Conservation (phyloP, 2,888 invertebrate genomes). For the Macropis europaea region DNA sequence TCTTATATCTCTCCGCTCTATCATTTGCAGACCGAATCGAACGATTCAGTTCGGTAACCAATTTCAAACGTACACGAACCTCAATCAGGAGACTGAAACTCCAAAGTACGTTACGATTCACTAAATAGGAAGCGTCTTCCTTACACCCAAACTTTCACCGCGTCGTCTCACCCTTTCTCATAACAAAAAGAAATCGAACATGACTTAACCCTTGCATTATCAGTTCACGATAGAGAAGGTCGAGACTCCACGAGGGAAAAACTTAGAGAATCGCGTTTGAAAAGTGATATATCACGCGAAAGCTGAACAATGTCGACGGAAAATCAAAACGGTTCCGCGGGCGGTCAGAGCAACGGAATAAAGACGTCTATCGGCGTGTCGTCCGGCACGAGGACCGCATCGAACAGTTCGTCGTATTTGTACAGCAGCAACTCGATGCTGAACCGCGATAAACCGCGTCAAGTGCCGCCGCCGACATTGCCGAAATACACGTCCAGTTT, state of each 20-base stretch:
- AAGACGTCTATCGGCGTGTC: conserved; percentile 65
- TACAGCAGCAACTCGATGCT: conserved; percentile 75
- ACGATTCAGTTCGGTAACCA: too few relatives aligned
- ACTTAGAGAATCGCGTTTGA: conserved; percentile 12
- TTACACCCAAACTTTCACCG: too few relatives aligned
- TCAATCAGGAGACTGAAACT: too few relatives aligned
- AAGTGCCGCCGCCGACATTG: conserved; percentile 89
- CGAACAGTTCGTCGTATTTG: conserved; percentile 76
- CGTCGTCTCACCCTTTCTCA: too few relatives aligned
- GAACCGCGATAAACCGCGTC: conserved; percentile 80
- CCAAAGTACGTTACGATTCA: too few relatives aligned
- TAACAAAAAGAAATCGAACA: neutral
- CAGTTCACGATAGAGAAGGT: conserved; percentile 11
- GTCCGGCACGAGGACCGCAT: conserved; percentile 62
- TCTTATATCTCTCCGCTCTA: too few relatives aligned
- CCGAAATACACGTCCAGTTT: conserved; percentile 90
- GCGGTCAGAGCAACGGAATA: conserved; percentile 74
- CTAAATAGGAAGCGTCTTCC: too few relatives aligned
- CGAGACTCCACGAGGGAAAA: neutral
- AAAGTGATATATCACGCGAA: conserved; percentile 18
- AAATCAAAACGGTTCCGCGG: conserved; percentile 57
- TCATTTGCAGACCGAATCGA: too few relatives aligned
- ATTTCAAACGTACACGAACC: too few relatives aligned
- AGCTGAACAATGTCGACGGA: conserved; percentile 45
- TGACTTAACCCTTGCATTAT: conserved; percentile 5